Base-by-base conservation (phyloP, 2,113 vertebrate species). In the Scatophagus argus region DNA sequence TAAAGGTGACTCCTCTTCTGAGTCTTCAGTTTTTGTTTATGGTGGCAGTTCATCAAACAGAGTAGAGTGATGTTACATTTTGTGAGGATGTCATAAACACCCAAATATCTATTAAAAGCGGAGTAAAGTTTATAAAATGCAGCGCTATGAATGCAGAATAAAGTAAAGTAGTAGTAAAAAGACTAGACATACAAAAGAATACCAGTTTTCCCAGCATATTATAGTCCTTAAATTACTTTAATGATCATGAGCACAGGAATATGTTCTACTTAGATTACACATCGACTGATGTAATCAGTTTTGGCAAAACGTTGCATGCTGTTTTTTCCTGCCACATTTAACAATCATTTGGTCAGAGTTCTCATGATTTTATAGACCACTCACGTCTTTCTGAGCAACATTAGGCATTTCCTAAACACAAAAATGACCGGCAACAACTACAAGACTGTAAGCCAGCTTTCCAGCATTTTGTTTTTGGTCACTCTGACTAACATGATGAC, bases 401-500 rank as follows among this genome's bases (percentile, higher is more conserved):
- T 1, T 16, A 23, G 7, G 11, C 63, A 27, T 59, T 29, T 49
- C 39, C 27, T 29, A 52, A 36, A 81, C 44, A 52, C 52, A 44
- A 63, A 31, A 62, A 52, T 58, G 8, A 56, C 38, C 29, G 31
- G 3, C 55, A 68, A 38, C 77, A 52, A 72, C 54, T 77, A 43
- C 27, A 36, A 31, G 1, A 21, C 44, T 19, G 13, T 4, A 3
- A 39, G 51, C 69, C 41, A 68, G 74, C 9, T 74, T 74, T 76
- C 71, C 60, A 62, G 9, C 49, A 51, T 61, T 60, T 58, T 71
- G 75, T 71, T 72, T 83, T 64, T 61, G 58, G 81, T 83, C 71
- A 74, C 73, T 60, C 34, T 77, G 71, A 87, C 72, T 66, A 78
- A 87, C 65, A 74, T 14, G 19, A 54, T 81, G 82, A 87, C 43